Evolutionary conservation across 2,888 invertebrate genomes (phyloP), one percentile per base, ranked within the genome.

Genomic region (Oegoconia quadripuncta): DNA sequence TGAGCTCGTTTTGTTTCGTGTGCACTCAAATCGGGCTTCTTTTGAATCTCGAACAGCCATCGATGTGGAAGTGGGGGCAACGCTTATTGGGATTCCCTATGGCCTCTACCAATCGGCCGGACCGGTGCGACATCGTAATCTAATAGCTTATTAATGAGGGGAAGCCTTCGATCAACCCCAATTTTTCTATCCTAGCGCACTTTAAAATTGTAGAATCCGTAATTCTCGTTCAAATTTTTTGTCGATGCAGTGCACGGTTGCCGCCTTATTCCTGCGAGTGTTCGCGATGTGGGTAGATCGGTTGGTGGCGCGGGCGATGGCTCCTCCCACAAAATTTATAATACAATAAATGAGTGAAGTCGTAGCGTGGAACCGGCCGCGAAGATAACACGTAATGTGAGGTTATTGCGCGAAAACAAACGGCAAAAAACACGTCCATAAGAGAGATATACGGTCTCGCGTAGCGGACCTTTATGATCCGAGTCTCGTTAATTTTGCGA

Each of bases 111-210:
- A 86, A 87, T 86, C 78, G 78, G 79, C 65, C 75, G 72, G 78
- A 78, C 65, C 75, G 72, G 64, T 69, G 68, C 74, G 80, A 76
- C 77, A 75, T 75, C 68, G 82, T 87, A 87, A 87, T 87, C 83
- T 87, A 86, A 87, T 87, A 87, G 86, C 84, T 84, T 84, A 84
- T 87, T 87, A 86, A 87, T 83, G 70, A 83, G 75, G 84, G 83
- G 83, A 84, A 82, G 70, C 74, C 72, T 64, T 73, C 72, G 62
- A 74, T 72, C 70, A 73, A 62, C 67, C 84, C 82, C 76, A 72
- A 81, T 83, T 84, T 75, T 80, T 79, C 84, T 84, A 83, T 78
- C 67, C 70, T 86, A 84, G 86, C 66, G 55, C 73, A 79, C 59
- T 76, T 75, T 64, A 67, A 76, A 84, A 78, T 80, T 72, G 77